phyloP scores from a whole-genome alignment of 2,113 vertebrate species.

The Haemorhous mexicanus region DNA sequence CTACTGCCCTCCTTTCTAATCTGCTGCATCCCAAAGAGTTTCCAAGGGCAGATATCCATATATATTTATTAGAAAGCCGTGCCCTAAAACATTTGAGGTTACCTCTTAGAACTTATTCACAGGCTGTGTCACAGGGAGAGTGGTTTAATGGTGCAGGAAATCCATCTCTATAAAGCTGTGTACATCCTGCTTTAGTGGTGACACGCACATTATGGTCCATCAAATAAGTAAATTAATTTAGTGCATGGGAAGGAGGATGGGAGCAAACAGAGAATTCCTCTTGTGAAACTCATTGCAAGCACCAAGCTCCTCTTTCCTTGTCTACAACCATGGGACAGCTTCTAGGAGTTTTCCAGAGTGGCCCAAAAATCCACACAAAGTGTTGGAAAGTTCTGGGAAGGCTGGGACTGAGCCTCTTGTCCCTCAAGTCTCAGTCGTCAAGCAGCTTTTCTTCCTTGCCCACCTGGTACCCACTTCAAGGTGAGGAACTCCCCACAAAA shows the following conservation, averaged over 20 bases:
- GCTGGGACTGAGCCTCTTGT: neutral
- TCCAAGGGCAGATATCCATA: neutral
- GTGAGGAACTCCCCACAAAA: neutral
- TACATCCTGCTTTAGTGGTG: slow-evolving; percentile 3
- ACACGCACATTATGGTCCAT: slow-evolving; percentile 4
- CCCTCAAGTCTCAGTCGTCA: neutral
- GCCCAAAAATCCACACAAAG: neutral
- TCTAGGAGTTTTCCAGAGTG: neutral
- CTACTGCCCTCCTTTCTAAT: neutral
- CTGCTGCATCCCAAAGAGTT: neutral
- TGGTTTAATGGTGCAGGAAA: slow-evolving; percentile 48
- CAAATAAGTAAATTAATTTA: slow-evolving; percentile 38
- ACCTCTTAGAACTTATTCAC: neutral
- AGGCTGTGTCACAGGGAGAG: neutral
- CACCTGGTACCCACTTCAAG: neutral
- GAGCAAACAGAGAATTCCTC: neutral
- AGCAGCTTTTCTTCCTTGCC: neutral
- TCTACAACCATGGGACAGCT: neutral
- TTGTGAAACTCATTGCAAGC: neutral
- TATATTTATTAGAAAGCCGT: neutral
- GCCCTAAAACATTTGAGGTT: slow-evolving; percentile 2
- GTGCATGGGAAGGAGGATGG: neutral
- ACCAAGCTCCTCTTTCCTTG: neutral
- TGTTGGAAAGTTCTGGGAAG: neutral
- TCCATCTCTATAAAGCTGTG: neutral